Conservation (phyloP, 2,113 vertebrate genomes). For the Heterotis niloticus region DNA sequence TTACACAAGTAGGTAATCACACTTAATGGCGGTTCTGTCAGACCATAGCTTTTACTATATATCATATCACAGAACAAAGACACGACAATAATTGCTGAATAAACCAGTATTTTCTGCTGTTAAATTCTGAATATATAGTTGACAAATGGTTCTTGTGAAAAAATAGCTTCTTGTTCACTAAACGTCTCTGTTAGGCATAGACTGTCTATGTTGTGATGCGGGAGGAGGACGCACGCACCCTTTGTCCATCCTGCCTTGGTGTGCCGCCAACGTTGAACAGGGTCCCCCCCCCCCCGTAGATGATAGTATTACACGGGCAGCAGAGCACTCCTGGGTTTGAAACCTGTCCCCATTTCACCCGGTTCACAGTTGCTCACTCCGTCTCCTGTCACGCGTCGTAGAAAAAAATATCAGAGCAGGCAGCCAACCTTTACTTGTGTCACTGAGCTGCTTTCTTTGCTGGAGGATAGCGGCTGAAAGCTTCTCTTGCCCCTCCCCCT, state of each 20-base stretch:
- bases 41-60: conserved; percentile 27
- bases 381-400: conserved; percentile 42
- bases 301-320: conserved; percentile 40
- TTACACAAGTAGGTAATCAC: conserved; percentile 26
- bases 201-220: neutral
- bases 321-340: conserved; percentile 54
- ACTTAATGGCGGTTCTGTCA: conserved; percentile 16
- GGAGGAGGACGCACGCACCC: conserved; percentile 1
- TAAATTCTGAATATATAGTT: neutral
- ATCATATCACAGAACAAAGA: conserved; percentile 17
- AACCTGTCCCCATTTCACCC: conserved; percentile 62
- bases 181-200: conserved; percentile 10
- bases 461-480: conserved; percentile 40
- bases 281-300: conserved; percentile 16
- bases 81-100: conserved; percentile 14
- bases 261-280: neutral
- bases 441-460: conserved; percentile 35
- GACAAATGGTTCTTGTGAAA: conserved; percentile 17
- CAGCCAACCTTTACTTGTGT: neutral
- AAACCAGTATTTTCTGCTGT: neutral
- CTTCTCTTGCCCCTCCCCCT: neutral
- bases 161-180: conserved; percentile 17
- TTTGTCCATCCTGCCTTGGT: neutral
- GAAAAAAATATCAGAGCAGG: conserved; percentile 8
- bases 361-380: conserved; percentile 53